Percentiles rank a stretch among this genome's conserved stretches.
Conservation (phyloP, 35 echinoderm and acorn worm genomes). For the Strongylocentrotus purpuratus region DNA sequence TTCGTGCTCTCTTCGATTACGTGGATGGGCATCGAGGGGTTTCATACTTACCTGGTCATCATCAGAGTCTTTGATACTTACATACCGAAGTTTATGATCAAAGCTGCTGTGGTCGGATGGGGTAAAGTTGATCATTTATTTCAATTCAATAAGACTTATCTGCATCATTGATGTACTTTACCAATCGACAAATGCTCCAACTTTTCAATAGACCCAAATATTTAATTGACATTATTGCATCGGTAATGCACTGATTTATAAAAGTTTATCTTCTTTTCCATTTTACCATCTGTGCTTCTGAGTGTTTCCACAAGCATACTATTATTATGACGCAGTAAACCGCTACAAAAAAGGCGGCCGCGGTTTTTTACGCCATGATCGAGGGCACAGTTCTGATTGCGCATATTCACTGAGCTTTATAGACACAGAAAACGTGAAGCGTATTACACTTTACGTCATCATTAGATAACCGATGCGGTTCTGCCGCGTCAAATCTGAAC, state of each 20-base stretch:
- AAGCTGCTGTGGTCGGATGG: conserved; percentile 65
- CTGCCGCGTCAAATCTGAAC: too few relatives aligned
- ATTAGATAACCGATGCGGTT: too few relatives aligned
- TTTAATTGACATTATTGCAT: neutral
- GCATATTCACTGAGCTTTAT: too few relatives aligned
- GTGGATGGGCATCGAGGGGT: conserved; percentile 76
- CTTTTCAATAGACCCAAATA: neutral
- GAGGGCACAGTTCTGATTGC: too few relatives aligned
- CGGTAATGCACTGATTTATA: neutral
- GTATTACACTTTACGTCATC: too few relatives aligned
- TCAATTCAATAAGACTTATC: neutral
- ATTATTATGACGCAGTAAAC: too few relatives aligned
- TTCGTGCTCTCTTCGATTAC: conserved; percentile 62
- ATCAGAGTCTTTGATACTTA: conserved; percentile 70
- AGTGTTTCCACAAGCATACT: too few relatives aligned
- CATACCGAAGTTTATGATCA: conserved; percentile 61
- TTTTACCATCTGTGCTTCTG: too few relatives aligned
- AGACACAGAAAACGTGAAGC: too few relatives aligned
- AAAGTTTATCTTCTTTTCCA: too few relatives aligned
- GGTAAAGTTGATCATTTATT: conserved; percentile 48
- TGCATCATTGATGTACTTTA: neutral
- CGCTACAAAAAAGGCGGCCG: too few relatives aligned
- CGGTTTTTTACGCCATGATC: too few relatives aligned
- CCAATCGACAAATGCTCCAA: neutral
- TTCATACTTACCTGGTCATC: conserved; percentile 65